A percentile compares a stretch with the other conserved stretches of the same genome.
Evolutionary conservation across 2,113 vertebrate genomes (phyloP).

Genomic region (Haemorhous mexicanus): DNA sequence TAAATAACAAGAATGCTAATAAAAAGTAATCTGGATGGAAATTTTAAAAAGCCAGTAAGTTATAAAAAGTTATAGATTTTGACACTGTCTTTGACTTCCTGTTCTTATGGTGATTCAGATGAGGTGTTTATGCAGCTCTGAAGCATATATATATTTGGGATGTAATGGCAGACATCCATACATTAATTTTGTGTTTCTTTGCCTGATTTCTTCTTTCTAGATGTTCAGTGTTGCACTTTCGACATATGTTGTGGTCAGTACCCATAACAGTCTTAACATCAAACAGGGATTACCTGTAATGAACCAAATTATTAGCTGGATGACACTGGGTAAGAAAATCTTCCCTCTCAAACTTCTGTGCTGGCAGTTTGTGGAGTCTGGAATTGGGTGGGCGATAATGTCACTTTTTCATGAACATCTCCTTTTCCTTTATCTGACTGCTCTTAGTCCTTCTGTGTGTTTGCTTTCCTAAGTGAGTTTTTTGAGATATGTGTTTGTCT

Average conservation of each 20-base stretch:
- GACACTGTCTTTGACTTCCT: not conserved
- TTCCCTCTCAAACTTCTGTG: not conserved
- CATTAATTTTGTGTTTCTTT: not conserved
- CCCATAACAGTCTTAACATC: constrained; percentile 83
- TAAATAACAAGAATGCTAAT: not conserved
- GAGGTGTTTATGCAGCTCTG: not conserved
- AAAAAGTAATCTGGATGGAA: not conserved
- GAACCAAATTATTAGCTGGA: constrained; percentile 92
- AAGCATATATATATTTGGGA: not conserved
- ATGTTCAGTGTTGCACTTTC: constrained; percentile 81
- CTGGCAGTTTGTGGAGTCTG: not conserved
- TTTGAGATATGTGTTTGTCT: not conserved
- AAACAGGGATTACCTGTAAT: constrained; percentile 86
- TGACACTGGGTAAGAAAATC: constrained; percentile 80
- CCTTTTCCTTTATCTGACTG: not conserved
- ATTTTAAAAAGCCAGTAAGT: not conserved
- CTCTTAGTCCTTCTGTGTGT: not conserved
- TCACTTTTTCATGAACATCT: not conserved
- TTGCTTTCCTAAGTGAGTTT: not conserved
- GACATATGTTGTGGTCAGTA: constrained; percentile 78
- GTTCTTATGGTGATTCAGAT: not conserved
- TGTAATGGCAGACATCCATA: not conserved
- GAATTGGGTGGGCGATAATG: not conserved
- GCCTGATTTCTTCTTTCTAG: constrained; percentile 62
- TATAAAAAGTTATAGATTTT: not conserved